phyloP scores from a whole-genome alignment of 2,113 vertebrate genomes.

The Turdus rufiventris region DNA sequence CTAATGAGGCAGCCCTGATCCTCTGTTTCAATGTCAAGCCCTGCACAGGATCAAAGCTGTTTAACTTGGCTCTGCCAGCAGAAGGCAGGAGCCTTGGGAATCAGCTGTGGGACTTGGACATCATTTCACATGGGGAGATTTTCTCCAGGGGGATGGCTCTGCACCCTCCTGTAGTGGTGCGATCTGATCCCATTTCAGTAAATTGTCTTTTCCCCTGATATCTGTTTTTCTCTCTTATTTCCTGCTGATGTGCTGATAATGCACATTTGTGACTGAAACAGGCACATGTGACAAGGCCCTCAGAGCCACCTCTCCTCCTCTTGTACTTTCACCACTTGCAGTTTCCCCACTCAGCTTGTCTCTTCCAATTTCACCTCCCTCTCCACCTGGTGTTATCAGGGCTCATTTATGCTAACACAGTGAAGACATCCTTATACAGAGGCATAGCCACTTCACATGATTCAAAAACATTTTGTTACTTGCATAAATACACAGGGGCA shows the following conservation, averaged over 20 bases:
- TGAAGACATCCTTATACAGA: not conserved
- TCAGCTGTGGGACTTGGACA: not conserved
- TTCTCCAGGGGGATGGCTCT: not conserved
- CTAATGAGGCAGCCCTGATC: not conserved
- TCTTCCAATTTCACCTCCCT: not conserved
- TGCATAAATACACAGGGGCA: rapidly evolving
- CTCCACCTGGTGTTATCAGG: not conserved
- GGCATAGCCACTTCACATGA: not conserved
- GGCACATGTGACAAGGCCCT: not conserved
- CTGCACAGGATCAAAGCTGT: not conserved
- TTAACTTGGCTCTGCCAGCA: not conserved
- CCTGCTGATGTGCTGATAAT: not conserved
- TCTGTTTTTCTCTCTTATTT: not conserved
- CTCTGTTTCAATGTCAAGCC: not conserved
- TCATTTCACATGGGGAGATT: not conserved
- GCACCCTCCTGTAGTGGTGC: not conserved
- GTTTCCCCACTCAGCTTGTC: not conserved
- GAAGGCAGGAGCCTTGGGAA: not conserved
- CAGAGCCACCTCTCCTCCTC: not conserved
- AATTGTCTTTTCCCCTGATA: not conserved
- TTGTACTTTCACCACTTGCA: not conserved
- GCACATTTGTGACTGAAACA: rapidly evolving
- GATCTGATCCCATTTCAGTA: not conserved
- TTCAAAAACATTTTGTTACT: not conserved
- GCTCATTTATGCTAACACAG: not conserved